phyloP scores from a whole-genome alignment of 2,888 invertebrate species.

The Hemistola chrysoprasaria region DNA sequence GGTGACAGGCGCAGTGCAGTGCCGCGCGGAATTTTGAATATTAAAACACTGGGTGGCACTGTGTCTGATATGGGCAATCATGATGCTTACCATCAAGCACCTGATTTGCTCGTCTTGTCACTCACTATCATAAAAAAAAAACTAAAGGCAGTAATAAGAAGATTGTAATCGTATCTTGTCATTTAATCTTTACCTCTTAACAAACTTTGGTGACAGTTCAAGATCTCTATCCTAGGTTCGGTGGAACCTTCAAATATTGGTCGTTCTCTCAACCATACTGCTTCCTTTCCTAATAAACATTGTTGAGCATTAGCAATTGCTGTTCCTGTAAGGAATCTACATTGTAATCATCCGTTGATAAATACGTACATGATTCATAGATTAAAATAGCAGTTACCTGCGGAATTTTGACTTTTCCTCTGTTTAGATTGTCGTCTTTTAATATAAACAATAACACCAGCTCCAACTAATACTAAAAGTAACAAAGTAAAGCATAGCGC shows the following conservation, averaged over 20 bases:
- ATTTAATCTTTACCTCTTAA: conserved; percentile 50
- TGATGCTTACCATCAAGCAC: too few relatives aligned
- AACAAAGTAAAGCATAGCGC: conserved; percentile 67
- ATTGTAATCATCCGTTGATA: not conserved
- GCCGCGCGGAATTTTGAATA: too few relatives aligned
- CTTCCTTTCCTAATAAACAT: conserved; percentile 73
- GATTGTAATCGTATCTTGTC: too few relatives aligned
- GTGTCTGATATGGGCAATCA: too few relatives aligned
- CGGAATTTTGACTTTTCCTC: conserved; percentile 65
- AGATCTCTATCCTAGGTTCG: conserved; percentile 73
- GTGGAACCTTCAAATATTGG: conserved; percentile 70
- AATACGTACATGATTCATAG: not conserved
- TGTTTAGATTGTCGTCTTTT: conserved; percentile 64
- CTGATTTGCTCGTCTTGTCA: too few relatives aligned
- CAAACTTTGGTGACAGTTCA: conserved; percentile 71
- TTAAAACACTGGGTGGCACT: too few relatives aligned
- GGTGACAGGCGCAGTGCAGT: too few relatives aligned
- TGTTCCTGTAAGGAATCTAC: conserved; percentile 42
- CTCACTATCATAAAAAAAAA: too few relatives aligned
- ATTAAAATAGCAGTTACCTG: conserved; percentile 41
- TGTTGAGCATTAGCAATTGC: conserved; percentile 71
- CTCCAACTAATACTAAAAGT: conserved; percentile 61
- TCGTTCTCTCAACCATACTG: conserved; percentile 72
- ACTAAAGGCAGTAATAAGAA: too few relatives aligned
- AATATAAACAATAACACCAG: conserved; percentile 65